Percentiles rank a stretch among this genome's conserved stretches.
Evolutionary conservation across 2,113 vertebrate genomes (phyloP).

Genomic region (Bubo blakistoni): DNA sequence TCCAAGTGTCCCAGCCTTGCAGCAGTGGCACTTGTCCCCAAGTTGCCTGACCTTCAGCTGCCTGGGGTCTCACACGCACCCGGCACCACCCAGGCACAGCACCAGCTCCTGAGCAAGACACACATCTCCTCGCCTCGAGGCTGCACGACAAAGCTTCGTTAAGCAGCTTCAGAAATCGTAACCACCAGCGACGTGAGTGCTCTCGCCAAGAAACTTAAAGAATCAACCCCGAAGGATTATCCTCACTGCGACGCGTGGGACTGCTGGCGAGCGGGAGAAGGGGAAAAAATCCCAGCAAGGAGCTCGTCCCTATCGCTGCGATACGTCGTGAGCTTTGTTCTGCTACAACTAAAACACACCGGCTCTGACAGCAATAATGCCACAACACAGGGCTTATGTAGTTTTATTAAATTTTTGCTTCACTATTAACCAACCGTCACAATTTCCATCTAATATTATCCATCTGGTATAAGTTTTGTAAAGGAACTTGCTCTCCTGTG

Average conservation of each 20-base stretch:
- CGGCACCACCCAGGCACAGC: not conserved
- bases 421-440: not conserved
- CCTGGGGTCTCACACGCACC: rapidly evolving
- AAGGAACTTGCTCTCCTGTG: not conserved
- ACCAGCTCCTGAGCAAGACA: rapidly evolving
- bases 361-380: not conserved
- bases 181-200: not conserved
- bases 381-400: not conserved
- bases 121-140: not conserved
- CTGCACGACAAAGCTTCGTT: not conserved
- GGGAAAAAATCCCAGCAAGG: not conserved
- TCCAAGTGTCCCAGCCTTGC: not conserved
- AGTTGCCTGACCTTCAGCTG: not conserved
- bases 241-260: not conserved
- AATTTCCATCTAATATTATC: not conserved
- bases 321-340: rapidly evolving
- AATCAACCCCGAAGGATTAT: not conserved
- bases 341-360: not conserved
- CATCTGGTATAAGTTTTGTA: not conserved
- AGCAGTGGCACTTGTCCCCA: not conserved
- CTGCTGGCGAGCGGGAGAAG: not conserved
- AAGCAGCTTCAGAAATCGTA: not conserved
- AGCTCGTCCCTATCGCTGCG: not conserved
- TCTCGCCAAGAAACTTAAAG: not conserved
- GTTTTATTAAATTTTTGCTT: not conserved